These are phyloP conservation scores for Falcunculus frontatus DNA, from an alignment of 2,113 vertebrate species.

Conservation along the genomic window DNA sequence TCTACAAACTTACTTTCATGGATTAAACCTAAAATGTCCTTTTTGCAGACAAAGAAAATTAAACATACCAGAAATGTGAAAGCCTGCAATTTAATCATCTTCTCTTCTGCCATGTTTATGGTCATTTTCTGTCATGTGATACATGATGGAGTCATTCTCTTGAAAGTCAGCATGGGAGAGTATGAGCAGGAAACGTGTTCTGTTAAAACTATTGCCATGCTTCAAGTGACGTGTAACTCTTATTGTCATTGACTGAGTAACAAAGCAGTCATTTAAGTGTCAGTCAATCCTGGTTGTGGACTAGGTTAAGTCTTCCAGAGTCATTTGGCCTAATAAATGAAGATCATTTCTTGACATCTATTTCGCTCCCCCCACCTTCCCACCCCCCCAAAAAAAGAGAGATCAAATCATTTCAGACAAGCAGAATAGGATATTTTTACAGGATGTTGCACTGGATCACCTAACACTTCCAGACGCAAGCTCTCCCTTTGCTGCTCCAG, in stretches of 20 bases:
- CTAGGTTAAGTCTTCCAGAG: not conserved
- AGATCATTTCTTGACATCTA: not conserved
- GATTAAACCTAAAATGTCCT: not conserved
- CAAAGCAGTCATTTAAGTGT: not conserved
- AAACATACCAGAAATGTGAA: not conserved
- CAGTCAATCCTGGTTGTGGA: not conserved
- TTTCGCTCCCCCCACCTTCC: not conserved
- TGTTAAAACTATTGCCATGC: not conserved
- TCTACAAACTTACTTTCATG: not conserved
- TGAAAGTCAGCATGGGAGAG: not conserved
- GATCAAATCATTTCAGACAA: not conserved
- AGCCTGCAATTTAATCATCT: not conserved
- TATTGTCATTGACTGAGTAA: not conserved
- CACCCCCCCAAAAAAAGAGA: fast-evolving
- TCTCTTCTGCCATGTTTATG: not conserved
- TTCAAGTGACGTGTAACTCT: not conserved
- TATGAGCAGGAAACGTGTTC: not conserved
- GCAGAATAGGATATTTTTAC: not conserved
- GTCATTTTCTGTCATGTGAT: not conserved
- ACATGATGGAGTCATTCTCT: not conserved
- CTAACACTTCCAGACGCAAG: not conserved
- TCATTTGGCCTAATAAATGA: not conserved
- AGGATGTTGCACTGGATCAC: not conserved
- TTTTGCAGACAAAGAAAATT: not conserved
- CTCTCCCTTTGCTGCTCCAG: not conserved